Conservation (phyloP, 1,140 invertebrate genomes). For the Tigriopus japonicus region DNA sequence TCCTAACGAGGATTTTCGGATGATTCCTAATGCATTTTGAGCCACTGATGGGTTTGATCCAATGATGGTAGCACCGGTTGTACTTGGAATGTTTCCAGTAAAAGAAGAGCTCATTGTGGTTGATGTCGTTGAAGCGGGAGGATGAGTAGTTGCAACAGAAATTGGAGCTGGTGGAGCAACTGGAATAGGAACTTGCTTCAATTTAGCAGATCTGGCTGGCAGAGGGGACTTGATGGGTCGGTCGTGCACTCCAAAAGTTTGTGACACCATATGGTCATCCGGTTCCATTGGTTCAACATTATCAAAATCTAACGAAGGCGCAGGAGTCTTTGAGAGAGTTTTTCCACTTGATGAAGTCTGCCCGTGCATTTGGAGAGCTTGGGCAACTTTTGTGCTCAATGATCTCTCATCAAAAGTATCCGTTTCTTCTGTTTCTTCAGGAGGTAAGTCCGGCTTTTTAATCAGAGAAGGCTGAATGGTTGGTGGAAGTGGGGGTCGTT, state of each 20-base stretch:
- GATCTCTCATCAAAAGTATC: too few relatives aligned
- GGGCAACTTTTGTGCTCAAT: too few relatives aligned
- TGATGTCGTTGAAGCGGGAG: background rate
- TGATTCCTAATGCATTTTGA: conserved; percentile 4
- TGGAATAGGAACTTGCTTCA: conserved; percentile 10
- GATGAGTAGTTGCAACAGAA: background rate
- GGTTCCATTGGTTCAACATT: background rate
- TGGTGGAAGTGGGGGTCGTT: too few relatives aligned
- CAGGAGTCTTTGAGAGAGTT: background rate
- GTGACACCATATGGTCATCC: background rate
- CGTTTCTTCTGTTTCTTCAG: too few relatives aligned
- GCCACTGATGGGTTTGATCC: background rate
- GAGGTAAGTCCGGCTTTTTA: too few relatives aligned
- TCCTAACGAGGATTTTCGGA: conserved; percentile 1
- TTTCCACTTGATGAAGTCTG: background rate
- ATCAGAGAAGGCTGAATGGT: too few relatives aligned
- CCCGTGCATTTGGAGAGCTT: background rate
- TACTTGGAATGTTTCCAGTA: too few relatives aligned
- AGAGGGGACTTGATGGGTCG: background rate
- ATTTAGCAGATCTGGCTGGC: conserved; percentile 3
- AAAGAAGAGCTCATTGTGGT: too few relatives aligned
- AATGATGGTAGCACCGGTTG: too few relatives aligned
- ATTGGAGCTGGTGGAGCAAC: background rate
- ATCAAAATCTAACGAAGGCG: conserved; percentile 9
- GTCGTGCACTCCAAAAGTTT: background rate